These are phyloP conservation scores for Chinchilla lanigera DNA, from an alignment of 2,113 vertebrate genomes.

Conservation along the genomic window DNA sequence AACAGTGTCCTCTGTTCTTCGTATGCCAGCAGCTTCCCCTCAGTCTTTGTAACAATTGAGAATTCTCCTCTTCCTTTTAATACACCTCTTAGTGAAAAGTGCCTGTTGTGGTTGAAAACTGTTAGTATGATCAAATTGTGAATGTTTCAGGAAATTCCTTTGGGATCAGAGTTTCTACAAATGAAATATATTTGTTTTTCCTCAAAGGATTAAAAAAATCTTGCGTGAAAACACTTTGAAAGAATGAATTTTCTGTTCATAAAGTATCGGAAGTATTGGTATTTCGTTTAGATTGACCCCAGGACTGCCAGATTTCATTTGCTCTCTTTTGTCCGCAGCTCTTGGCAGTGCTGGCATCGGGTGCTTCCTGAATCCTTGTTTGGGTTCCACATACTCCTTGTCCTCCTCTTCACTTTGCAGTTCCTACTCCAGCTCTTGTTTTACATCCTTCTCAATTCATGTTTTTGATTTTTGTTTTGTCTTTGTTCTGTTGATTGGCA, in stretches of 20 bases:
- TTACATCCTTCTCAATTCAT: neutral
- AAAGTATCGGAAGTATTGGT: neutral
- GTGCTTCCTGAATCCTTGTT: neutral
- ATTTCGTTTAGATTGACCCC: neutral
- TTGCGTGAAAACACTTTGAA: constrained; percentile 15
- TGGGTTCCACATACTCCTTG: neutral
- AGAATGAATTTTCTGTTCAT: neutral
- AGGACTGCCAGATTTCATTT: neutral
- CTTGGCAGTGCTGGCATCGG: neutral
- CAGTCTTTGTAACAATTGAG: neutral
- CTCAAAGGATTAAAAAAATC: neutral
- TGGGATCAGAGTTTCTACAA: neutral
- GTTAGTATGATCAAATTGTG: neutral
- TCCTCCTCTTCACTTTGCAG: neutral
- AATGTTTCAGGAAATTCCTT: neutral
- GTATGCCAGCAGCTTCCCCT: neutral
- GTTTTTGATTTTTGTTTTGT: neutral
- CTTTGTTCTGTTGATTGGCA: neutral
- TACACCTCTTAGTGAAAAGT: neutral
- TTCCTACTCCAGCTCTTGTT: neutral
- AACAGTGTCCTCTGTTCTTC: neutral
- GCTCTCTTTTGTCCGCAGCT: neutral
- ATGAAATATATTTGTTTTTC: neutral
- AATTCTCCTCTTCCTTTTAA: neutral
- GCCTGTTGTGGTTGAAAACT: neutral